Base-by-base conservation (phyloP, 2,113 vertebrate species). In the Dipodomys stephensi region DNA sequence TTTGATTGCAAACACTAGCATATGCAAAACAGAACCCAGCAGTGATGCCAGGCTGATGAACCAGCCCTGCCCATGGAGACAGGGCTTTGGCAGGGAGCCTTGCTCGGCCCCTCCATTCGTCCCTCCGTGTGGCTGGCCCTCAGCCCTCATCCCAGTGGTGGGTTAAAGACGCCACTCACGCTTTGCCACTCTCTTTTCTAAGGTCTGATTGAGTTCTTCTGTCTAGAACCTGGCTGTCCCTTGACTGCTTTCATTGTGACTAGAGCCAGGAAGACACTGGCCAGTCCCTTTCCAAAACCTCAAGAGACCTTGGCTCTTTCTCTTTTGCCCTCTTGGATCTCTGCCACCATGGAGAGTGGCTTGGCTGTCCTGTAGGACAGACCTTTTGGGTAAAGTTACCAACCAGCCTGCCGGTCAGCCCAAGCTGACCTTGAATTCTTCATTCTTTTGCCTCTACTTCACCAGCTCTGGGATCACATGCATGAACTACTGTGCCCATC, bases 1-100 rank as follows among this genome's bases (percentile, higher is more conserved):
- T 96, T 2, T 96, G 93, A 96, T 97, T 97, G 93, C 94, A 97
- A 92, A 96, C 74, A 90, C 87, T 53, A 90, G 84, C 4, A 1
- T 60, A 30, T 78, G 78, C 60, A 91, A 93, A 90, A 64, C 81
- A 92, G 87, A 76, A 78, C 28, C 23, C 28, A 2, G 28, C 49
- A 19, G 35, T 4, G 0, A 6, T 1, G 67, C 86, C 76, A 57
- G 86, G 67, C 74, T 74, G 44, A 35, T 0, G 23, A 69, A 74
- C 73, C 1, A 9, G 7, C 39, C 72, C 76, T 1, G 19, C 23
- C 23, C 6, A 0, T 0, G 27, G 30, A 53, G 2, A 68, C 2
- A 2, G 0, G 32, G 39, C 68, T 49, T 25, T 3, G 60, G 83
- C 23, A 30, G 25, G 39, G 5, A 65, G 49, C 13, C 15, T 68